Evolutionary conservation across 1,140 invertebrate genomes (phyloP).

Genomic region (Trichogramma pretiosum): DNA sequence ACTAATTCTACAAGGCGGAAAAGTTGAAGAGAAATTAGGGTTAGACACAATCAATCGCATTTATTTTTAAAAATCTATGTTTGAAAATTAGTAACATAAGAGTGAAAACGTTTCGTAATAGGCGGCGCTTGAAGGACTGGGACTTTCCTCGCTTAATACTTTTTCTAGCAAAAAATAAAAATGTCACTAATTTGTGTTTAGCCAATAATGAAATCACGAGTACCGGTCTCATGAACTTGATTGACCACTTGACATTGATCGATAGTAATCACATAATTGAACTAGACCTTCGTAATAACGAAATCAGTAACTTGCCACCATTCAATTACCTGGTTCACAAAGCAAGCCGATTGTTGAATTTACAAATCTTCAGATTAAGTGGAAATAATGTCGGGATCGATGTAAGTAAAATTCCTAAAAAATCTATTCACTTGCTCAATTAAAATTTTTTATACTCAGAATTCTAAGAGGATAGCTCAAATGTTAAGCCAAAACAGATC

Average conservation of each 20-base stretch:
- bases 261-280: slow-evolving; percentile 41
- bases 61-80: not conserved
- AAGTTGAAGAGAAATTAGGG: slow-evolving; percentile 29
- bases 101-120: slow-evolving; percentile 35
- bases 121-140: slow-evolving; percentile 36
- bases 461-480: slow-evolving; percentile 41
- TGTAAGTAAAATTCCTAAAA: slow-evolving; percentile 22
- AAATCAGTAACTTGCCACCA: slow-evolving; percentile 39
- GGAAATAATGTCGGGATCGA: slow-evolving; percentile 47
- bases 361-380: slow-evolving; percentile 45
- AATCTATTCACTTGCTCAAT: slow-evolving; percentile 1
- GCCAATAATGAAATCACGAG: slow-evolving; percentile 49
- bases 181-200: slow-evolving; percentile 45
- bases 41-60: slow-evolving; percentile 2
- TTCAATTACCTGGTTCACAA: slow-evolving; percentile 35
- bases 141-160: slow-evolving; percentile 43
- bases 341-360: slow-evolving; percentile 33
- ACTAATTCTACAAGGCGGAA: slow-evolving; percentile 32
- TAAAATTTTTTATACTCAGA: slow-evolving; percentile 31
- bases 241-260: slow-evolving; percentile 41
- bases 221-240: too few relatives aligned
- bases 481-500: slow-evolving; percentile 40
- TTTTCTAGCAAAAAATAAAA: slow-evolving; percentile 40
- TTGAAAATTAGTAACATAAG: slow-evolving; percentile 34
- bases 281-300: slow-evolving; percentile 48